Percentiles rank a stretch among this genome's conserved stretches.
phyloP scores from a whole-genome alignment of 2,888 invertebrate species.

The Cantharis rufa region DNA sequence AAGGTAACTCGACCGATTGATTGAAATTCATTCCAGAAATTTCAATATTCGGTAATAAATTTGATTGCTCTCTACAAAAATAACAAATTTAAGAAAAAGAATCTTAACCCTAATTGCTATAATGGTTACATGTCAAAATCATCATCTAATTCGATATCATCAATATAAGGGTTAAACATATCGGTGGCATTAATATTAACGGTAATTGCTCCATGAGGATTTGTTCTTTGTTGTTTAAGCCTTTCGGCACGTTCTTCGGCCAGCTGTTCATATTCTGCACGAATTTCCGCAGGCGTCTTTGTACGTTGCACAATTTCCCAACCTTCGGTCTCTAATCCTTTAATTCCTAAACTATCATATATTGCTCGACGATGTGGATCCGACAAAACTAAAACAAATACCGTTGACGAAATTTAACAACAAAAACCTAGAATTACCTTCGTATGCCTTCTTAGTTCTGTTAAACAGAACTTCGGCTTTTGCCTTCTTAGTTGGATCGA shows the following conservation, averaged over 20 bases:
- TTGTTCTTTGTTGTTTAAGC: constrained; percentile 84
- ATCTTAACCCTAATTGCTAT: neutral
- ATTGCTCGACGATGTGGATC: constrained; percentile 94
- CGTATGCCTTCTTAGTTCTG: constrained; percentile 91
- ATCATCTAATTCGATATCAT: constrained; percentile 64
- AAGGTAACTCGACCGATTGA: constrained; percentile 91
- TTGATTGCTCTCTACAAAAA: constrained; percentile 41
- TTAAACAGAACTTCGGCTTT: constrained; percentile 93
- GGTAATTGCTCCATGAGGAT: constrained; percentile 86
- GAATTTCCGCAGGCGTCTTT: constrained; percentile 92
- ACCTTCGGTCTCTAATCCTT: constrained; percentile 91
- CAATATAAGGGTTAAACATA: constrained; percentile 82
- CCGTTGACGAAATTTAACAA: neutral
- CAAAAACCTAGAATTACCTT: constrained; percentile 61
- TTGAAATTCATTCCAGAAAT: constrained; percentile 91
- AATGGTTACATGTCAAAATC: constrained; percentile 48
- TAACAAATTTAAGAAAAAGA: neutral
- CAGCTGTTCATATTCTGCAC: constrained; percentile 93
- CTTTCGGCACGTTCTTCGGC: constrained; percentile 86
- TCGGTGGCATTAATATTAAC: constrained; percentile 92
- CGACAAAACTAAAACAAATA: constrained; percentile 69
- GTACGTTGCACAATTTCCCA: constrained; percentile 94
- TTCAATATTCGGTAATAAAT: constrained; percentile 75
- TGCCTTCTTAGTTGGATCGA: constrained; percentile 77
- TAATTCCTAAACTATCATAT: constrained; percentile 88